Evolutionary conservation across 2,113 vertebrate species (phyloP).

Genomic region (Thamnophis sirtalis): DNA sequence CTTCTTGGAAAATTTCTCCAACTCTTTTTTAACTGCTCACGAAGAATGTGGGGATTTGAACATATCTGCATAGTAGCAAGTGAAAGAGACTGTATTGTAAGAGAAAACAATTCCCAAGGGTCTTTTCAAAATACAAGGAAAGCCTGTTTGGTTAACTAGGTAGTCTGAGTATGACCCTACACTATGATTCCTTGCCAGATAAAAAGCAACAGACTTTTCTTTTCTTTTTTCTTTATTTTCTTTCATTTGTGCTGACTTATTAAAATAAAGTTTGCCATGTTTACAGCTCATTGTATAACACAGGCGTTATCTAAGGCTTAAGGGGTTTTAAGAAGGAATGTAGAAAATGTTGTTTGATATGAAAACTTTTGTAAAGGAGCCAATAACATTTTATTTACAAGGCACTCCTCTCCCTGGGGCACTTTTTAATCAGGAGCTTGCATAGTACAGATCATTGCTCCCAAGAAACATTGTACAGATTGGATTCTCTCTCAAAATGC

Average conservation of each 20-base stretch:
- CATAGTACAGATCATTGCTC: background rate
- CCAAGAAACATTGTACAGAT: slow-evolving; percentile 22
- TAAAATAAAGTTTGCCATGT: slow-evolving; percentile 53
- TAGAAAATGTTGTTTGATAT: slow-evolving; percentile 50
- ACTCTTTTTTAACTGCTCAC: background rate
- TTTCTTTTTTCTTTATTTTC: slow-evolving; percentile 32
- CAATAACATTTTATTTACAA: slow-evolving; percentile 21
- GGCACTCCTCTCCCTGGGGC: slow-evolving; percentile 24
- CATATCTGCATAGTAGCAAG: background rate
- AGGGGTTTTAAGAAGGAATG: slow-evolving; percentile 22
- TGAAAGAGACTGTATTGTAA: background rate
- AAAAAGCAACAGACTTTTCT: slow-evolving; percentile 50
- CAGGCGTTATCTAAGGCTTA: slow-evolving; percentile 44
- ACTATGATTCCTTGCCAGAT: slow-evolving; percentile 38
- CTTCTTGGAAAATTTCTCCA: background rate
- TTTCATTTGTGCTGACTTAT: slow-evolving; percentile 32
- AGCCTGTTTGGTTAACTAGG: background rate
- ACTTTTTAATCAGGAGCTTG: slow-evolving; percentile 17
- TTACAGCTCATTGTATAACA: slow-evolving; percentile 51
- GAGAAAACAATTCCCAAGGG: background rate
- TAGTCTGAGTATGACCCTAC: background rate
- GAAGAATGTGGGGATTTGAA: background rate
- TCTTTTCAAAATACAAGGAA: background rate
- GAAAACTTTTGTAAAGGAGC: slow-evolving; percentile 41
- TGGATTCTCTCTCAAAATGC: background rate